Conservation (phyloP, 2,888 invertebrate genomes). For the Dolichopus griseipennis region DNA sequence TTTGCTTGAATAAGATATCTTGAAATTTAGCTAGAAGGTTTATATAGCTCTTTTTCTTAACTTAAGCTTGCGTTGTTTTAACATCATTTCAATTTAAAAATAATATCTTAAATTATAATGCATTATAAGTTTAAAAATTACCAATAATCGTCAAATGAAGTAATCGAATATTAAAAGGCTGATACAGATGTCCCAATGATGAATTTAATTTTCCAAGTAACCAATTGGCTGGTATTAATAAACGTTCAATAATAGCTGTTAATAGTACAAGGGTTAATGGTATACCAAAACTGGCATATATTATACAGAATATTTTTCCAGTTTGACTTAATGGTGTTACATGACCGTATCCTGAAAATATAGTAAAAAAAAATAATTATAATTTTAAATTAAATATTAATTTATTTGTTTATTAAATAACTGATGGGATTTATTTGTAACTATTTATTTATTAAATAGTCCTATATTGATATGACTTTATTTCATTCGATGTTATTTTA, state of each 20-base stretch:
- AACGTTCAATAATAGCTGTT: constrained; percentile 71
- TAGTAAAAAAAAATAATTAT: neutral
- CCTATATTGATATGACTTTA: too few relatives aligned
- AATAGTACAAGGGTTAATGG: constrained; percentile 77
- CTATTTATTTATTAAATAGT: too few relatives aligned
- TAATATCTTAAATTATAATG: too few relatives aligned
- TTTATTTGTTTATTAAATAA: neutral
- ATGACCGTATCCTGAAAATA: constrained; percentile 76
- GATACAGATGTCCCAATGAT: constrained; percentile 61
- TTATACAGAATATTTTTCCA: constrained; percentile 81
- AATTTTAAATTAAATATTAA: constrained; percentile 2
- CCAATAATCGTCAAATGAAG: constrained; percentile 64
- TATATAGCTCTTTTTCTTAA: too few relatives aligned
- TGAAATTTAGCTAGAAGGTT: too few relatives aligned
- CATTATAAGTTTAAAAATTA: constrained; percentile 34
- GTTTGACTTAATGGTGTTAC: constrained; percentile 76
- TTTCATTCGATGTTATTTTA: too few relatives aligned
- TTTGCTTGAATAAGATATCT: too few relatives aligned
- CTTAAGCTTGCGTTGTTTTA: too few relatives aligned
- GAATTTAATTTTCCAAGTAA: constrained; percentile 61
- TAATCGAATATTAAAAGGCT: constrained; percentile 65
- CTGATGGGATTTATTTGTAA: too few relatives aligned
- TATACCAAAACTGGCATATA: constrained; percentile 77
- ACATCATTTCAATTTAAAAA: too few relatives aligned
- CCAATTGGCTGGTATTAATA: constrained; percentile 64